These are phyloP conservation scores for Zaprionus taronus DNA, from an alignment of 1,140 invertebrate genomes.

Conservation along the genomic window DNA sequence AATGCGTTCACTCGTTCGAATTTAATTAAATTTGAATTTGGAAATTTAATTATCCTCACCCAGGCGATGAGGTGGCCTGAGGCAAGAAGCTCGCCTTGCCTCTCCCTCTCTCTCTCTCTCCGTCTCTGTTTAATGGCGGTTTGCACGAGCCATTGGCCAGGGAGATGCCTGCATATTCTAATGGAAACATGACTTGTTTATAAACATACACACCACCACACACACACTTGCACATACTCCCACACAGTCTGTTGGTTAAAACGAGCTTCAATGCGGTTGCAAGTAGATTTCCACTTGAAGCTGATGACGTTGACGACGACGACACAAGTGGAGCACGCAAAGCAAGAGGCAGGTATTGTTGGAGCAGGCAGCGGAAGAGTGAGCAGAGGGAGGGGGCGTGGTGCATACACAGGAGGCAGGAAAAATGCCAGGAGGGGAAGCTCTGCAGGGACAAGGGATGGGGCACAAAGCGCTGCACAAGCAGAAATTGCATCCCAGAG, in stretches of 20 bases:
- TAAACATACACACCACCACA: not conserved
- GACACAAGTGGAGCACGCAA: not conserved
- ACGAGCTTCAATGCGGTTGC: slow-evolving; percentile 9
- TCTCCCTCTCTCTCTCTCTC: not conserved
- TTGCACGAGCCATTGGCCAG: slow-evolving; percentile 7
- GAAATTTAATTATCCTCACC: slow-evolving; percentile 27
- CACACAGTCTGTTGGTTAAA: not conserved
- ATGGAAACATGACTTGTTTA: slow-evolving; percentile 30
- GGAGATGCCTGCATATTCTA: slow-evolving; percentile 11
- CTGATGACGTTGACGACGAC: slow-evolving; percentile 28
- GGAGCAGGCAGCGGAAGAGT: not conserved
- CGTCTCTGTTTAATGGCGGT: not conserved
- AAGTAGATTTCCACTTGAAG: slow-evolving; percentile 38
- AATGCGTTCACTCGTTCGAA: slow-evolving; percentile 15
- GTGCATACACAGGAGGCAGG: slow-evolving; percentile 2
- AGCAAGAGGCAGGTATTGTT: slow-evolving; percentile 7
- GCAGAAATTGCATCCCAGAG: slow-evolving; percentile 67
- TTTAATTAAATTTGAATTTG: slow-evolving; percentile 35
- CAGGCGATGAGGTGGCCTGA: not conserved
- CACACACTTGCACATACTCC: not conserved
- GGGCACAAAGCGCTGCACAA: slow-evolving; percentile 42
- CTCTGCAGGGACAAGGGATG: not conserved
- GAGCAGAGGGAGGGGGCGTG: not conserved
- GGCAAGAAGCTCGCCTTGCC: not conserved
- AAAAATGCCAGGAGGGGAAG: slow-evolving; percentile 47